phyloP scores from a whole-genome alignment of 2,888 invertebrate genomes.

The Xestia ashworthii region DNA sequence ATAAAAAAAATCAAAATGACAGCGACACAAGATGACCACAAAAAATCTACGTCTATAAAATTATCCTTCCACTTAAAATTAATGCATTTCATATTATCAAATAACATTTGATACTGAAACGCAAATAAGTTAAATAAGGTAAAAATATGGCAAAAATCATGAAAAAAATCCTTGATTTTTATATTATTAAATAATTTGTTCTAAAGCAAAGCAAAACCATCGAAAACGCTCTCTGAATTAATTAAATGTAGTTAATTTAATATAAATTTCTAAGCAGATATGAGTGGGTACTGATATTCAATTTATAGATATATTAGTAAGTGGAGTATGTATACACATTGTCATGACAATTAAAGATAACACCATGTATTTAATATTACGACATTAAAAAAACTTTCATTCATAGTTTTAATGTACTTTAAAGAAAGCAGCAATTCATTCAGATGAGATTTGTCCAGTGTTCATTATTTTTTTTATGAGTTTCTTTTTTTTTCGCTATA shows the following conservation, averaged over 20 bases:
- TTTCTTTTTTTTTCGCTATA: constrained; percentile 27
- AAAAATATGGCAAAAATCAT: constrained; percentile 46
- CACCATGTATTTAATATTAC: constrained; percentile 70
- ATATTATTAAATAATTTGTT: constrained; percentile 23
- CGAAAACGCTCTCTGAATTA: constrained; percentile 24
- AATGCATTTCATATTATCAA: constrained; percentile 23
- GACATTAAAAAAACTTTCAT: constrained; percentile 25
- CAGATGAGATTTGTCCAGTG: constrained; percentile 6
- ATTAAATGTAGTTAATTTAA: constrained; percentile 48
- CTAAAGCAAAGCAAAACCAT: constrained; percentile 26
- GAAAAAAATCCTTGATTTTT: constrained; percentile 11
- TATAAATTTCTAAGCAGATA: constrained; percentile 86
- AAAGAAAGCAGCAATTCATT: constrained; percentile 18
- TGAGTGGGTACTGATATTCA: constrained; percentile 83
- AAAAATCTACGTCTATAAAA: constrained; percentile 23
- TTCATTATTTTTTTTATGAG: constrained; percentile 19
- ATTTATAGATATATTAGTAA: constrained; percentile 73
- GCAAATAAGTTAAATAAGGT: constrained; percentile 6
- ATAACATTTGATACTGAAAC: not conserved
- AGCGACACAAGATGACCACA: constrained; percentile 31
- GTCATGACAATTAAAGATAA: constrained; percentile 76
- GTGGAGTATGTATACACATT: constrained; percentile 83
- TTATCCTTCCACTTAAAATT: constrained; percentile 22
- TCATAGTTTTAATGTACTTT: constrained; percentile 28
- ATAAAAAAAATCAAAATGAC: constrained; percentile 6